Percentiles rank a stretch among this genome's conserved stretches.
Evolutionary conservation across 2,797 vertebrate species (phyloP).

Genomic region (Tenualosa thibaudeaui): DNA sequence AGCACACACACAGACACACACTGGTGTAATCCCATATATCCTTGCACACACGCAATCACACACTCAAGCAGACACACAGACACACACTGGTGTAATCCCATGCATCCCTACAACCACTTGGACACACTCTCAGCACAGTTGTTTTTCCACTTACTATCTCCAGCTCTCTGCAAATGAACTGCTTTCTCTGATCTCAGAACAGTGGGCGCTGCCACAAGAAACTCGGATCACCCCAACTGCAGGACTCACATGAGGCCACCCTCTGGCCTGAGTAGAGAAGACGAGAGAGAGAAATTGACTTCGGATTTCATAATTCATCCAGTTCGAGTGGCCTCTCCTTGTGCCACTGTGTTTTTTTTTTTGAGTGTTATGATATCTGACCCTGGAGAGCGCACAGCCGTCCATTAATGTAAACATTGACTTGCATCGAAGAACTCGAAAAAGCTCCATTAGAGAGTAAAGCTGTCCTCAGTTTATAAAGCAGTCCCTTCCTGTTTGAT

Average conservation of each 20-base stretch:
- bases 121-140: neutral
- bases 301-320: constrained; percentile 14
- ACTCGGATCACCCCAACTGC: neutral
- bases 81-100: neutral
- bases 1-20: neutral
- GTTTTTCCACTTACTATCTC: constrained; percentile 17
- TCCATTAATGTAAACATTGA: constrained; percentile 21
- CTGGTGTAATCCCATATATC: too few species aligned
- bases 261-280: neutral
- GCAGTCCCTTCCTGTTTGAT: constrained; percentile 22
- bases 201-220: neutral
- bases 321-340: neutral
- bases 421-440: constrained; percentile 12
- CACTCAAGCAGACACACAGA: neutral
- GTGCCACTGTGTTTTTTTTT: neutral
- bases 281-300: neutral
- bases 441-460: constrained; percentile 19
- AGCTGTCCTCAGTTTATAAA: constrained; percentile 32
- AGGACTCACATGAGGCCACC: neutral
- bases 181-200: neutral
- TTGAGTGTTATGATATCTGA: constrained; percentile 13
- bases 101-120: neutral
- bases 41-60: too few species aligned
- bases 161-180: neutral
- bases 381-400: constrained; percentile 11